Percentiles rank a stretch among this genome's conserved stretches.
phyloP scores from a whole-genome alignment of 2,113 vertebrate genomes.

The Condylura cristata region DNA sequence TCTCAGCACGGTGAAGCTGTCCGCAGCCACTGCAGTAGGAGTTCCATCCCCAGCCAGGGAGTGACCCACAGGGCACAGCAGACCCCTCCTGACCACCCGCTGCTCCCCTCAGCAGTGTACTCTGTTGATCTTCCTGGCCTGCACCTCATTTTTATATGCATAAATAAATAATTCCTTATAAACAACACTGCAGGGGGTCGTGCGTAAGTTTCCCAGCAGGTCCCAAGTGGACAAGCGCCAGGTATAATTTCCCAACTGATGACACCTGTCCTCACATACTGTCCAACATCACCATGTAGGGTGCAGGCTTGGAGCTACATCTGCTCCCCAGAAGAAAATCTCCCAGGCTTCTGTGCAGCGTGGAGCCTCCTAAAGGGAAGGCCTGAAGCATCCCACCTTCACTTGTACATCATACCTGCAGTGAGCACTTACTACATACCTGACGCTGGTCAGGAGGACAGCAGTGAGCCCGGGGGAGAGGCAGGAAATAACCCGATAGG shows the following conservation, averaged over 20 bases:
- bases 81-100: too few species aligned
- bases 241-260: rapidly evolving
- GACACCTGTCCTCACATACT: neutral
- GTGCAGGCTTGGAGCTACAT: neutral
- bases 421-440: rapidly evolving
- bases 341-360: too few species aligned
- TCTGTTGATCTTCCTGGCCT: too few species aligned
- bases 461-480: rapidly evolving
- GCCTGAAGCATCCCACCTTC: neutral
- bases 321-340: neutral
- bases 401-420: rapidly evolving
- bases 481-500: neutral
- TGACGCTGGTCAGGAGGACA: too few species aligned
- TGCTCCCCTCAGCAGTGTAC: too few species aligned
- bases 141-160: too few species aligned
- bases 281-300: rapidly evolving
- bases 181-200: neutral
- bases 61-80: too few species aligned
- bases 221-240: neutral
- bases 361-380: too few species aligned
- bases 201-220: neutral
- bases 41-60: too few species aligned
- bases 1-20: too few species aligned
- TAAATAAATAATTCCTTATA: too few species aligned
- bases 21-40: too few species aligned